These are phyloP conservation scores for Sapajus apella DNA, from an alignment of 2,113 vertebrate species.

Conservation along the genomic window DNA sequence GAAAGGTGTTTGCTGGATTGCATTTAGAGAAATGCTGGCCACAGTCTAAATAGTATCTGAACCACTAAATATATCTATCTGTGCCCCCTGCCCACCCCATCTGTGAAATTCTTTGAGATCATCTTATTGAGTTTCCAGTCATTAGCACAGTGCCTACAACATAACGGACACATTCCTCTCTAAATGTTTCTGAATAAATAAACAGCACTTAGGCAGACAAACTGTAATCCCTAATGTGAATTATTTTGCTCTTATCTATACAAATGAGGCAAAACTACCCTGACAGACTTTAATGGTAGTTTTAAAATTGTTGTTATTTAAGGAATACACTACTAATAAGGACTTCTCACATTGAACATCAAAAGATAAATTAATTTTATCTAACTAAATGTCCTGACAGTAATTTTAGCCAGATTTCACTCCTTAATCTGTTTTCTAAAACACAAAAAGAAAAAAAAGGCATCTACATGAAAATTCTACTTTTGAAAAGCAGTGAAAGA, in stretches of 20 bases:
- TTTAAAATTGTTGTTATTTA: constrained; percentile 5
- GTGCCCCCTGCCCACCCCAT: too few relatives aligned
- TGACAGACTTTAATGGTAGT: neutral
- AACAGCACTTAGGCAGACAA: neutral
- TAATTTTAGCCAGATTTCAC: constrained; percentile 3
- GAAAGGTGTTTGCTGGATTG: neutral
- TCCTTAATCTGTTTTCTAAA: neutral
- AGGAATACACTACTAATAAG: neutral
- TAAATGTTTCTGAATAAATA: constrained; percentile 55
- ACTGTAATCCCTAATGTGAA: neutral
- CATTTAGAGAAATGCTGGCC: neutral
- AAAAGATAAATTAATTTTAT: constrained; percentile 19
- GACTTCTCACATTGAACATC: neutral
- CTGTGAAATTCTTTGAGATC: neutral
- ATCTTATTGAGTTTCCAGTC: neutral
- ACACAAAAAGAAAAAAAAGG: neutral
- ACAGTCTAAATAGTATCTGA: neutral
- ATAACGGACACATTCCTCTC: neutral
- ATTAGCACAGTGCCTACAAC: neutral
- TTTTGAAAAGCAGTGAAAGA: neutral
- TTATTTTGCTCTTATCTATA: constrained; percentile 1
- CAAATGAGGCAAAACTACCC: constrained; percentile 13
- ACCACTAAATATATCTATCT: neutral
- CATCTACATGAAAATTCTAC: neutral
- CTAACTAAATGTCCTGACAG: neutral